These are phyloP conservation scores for Oreochromis mossambicus DNA, from an alignment of 2,797 vertebrate genomes.

Conservation along the genomic window DNA sequence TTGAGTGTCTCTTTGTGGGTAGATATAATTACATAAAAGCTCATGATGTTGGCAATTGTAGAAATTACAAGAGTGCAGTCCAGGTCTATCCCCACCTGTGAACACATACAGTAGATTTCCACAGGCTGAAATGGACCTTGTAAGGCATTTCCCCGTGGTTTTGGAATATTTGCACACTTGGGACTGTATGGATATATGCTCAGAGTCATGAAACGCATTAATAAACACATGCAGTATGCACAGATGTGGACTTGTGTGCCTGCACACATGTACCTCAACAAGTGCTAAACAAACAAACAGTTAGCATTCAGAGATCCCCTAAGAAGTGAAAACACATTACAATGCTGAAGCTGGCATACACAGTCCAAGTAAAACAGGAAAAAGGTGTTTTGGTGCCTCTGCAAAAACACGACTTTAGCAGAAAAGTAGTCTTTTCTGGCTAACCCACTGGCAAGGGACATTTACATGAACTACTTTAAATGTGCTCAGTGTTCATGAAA, in stretches of 20 bases:
- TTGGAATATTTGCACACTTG: slow-evolving; percentile 39
- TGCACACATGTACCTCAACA: slow-evolving; percentile 54
- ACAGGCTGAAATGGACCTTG: slow-evolving; percentile 31
- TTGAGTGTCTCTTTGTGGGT: slow-evolving; percentile 22
- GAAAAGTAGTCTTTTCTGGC: slow-evolving; percentile 80
- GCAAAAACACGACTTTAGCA: slow-evolving; percentile 82
- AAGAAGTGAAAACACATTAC: slow-evolving; percentile 90
- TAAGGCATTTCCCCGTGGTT: slow-evolving; percentile 30
- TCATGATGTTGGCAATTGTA: slow-evolving; percentile 18
- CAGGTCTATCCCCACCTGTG: slow-evolving; percentile 28
- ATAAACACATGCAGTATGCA: slow-evolving; percentile 2
- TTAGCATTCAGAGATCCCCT: slow-evolving; percentile 77
- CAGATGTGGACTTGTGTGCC: slow-evolving; percentile 30
- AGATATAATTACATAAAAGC: slow-evolving; percentile 16
- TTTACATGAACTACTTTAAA: slow-evolving; percentile 66
- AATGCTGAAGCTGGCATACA: slow-evolving; percentile 79
- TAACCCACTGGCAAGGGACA: slow-evolving; percentile 75
- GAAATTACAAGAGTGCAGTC: slow-evolving; percentile 10
- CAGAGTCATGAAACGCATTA: slow-evolving; percentile 19
- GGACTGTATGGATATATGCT: slow-evolving; percentile 15
- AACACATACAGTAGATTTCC: slow-evolving; percentile 21
- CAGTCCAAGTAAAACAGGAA: slow-evolving; percentile 93
- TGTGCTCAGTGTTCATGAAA: slow-evolving; percentile 69
- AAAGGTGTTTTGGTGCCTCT: slow-evolving; percentile 85
- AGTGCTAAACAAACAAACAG: slow-evolving; percentile 69